Base-by-base conservation (phyloP, 2,113 vertebrate genomes). In the Fregetta grallaria region DNA sequence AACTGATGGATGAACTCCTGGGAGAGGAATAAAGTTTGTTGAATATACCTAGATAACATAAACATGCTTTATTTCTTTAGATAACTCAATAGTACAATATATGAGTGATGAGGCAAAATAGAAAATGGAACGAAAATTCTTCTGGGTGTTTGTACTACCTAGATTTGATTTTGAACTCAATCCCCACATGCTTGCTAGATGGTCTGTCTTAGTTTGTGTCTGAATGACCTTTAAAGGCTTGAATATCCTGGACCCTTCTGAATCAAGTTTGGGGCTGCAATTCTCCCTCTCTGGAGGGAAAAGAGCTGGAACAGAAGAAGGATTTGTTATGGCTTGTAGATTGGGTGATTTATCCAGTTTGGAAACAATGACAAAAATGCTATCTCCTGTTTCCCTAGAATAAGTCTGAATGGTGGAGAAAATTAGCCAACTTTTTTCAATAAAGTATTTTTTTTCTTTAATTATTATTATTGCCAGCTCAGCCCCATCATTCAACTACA, bases 81-180 rank as follows among this genome's bases (percentile, higher is more conserved):
- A 82, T 96, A 97, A 92, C 91, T 94, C 84, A 92, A 95, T 97
- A 95, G 73, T 32, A 76, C 80, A 92, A 78, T 61, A 79, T 76
- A 92, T 95, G 94, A 96, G 84, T 87, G 97, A 97, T 96, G 96
- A 81, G 67, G 45, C 72, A 95, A 97, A 96, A 93, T 81, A 92
- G 86, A 92, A 95, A 96, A 94, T 94, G 86, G 97, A 95, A 96
- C 94, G 86, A 96, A 94, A 95, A 96, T 95, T 95, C 96, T 96
- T 94, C 86, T 94, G 95, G 86, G 95, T 92, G 82, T 95, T 91
- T 94, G 92, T 91, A 82, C 83, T 95, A 89, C 45, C 58, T 79
- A 95, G 80, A 89, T 95, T 97, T 95, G 76, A 95, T 95, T 97
- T 89, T n/a, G 58, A 92, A 79, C 77, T 91, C 84, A 70, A 52